Percentiles rank a stretch among this genome's conserved stretches.
Conservation (phyloP, 2,113 vertebrate genomes). For the Leptodactylus fuscus region DNA sequence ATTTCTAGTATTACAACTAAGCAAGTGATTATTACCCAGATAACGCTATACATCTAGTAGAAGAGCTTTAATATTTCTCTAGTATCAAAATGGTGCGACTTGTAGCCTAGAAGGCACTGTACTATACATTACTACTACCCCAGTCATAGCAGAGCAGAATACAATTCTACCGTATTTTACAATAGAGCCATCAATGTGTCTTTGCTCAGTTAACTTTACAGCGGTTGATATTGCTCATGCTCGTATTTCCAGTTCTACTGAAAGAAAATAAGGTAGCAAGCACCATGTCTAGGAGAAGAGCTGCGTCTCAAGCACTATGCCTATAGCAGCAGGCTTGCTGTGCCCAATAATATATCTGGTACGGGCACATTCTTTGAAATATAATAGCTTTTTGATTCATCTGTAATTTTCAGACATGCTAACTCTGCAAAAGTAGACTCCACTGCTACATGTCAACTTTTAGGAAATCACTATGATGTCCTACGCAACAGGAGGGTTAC, state of each 20-base stretch:
- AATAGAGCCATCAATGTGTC: no score
- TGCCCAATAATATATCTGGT: neutral
- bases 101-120: neutral
- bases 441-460: neutral
- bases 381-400: neutral
- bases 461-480: neutral
- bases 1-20: neutral
- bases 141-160: neutral
- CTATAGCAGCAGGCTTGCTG: conserved; percentile 16
- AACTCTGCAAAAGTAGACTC: neutral
- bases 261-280: neutral
- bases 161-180: no score
- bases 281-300: neutral
- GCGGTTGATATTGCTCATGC: neutral
- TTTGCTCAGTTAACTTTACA: neutral
- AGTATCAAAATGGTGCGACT: neutral
- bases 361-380: neutral
- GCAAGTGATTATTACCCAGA: no score
- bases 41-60: no score
- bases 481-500: neutral
- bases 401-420: neutral
- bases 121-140: neutral
- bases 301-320: neutral
- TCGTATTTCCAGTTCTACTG: neutral
- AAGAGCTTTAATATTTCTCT: no score